A percentile compares a stretch with the other conserved stretches of the same genome.
Evolutionary conservation across 2,113 vertebrate species (phyloP).

Genomic region (Corythoichthys intestinalis): DNA sequence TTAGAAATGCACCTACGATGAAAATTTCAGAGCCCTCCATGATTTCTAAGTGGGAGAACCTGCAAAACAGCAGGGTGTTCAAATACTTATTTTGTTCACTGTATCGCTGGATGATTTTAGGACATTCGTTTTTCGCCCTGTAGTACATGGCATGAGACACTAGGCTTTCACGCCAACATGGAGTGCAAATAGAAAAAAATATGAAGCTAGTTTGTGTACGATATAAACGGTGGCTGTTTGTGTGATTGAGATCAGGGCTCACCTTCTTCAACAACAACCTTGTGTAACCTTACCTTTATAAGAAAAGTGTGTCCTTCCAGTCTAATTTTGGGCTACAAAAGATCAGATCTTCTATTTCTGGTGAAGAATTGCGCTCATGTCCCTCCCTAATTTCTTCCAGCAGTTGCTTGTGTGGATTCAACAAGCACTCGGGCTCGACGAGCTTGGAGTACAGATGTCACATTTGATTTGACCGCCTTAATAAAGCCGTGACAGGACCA

Average conservation of each 20-base stretch:
- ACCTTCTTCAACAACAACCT: neutral
- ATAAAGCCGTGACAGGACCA: constrained; percentile 58
- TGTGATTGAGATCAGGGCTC: neutral
- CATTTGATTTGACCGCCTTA: constrained; percentile 60
- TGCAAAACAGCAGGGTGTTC: no score
- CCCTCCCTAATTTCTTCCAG: neutral
- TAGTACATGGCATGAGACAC: neutral
- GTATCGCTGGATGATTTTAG: no score
- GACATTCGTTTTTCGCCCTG: no score
- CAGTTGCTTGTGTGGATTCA: constrained; percentile 16
- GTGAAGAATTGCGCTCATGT: neutral
- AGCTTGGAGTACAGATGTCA: constrained; percentile 47
- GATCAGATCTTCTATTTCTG: neutral
- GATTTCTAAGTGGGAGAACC: no score
- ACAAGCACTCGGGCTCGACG: constrained; percentile 5
- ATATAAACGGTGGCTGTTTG: no score
- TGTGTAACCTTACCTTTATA: neutral
- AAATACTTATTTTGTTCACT: no score
- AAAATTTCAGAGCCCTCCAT: no score
- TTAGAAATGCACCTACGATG: no score
- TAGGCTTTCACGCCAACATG: neutral
- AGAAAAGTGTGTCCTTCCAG: neutral
- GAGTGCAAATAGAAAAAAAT: neutral
- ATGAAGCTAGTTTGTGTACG: neutral
- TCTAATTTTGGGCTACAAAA: neutral